A percentile compares a stretch with the other conserved stretches of the same genome.
phyloP scores from a whole-genome alignment of 1,140 invertebrate species.

The Megalonaias nervosa region DNA sequence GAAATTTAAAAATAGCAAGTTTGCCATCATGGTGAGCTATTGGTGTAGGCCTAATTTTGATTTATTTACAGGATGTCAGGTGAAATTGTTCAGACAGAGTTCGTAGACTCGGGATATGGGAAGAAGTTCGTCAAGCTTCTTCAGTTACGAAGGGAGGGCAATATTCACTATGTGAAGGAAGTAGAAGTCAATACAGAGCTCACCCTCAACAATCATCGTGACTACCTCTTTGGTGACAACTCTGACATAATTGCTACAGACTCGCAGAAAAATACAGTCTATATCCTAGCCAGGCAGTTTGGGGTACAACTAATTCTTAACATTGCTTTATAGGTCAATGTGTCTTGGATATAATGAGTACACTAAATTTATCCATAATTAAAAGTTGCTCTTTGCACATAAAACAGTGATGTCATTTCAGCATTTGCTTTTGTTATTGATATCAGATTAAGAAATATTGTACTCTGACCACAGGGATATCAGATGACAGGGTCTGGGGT shows the following conservation, averaged over 20 bases:
- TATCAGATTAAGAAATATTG: too few relatives aligned
- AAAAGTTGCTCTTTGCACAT: background rate
- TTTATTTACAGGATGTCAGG: conserved; percentile 2
- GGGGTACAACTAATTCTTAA: conserved; percentile 70
- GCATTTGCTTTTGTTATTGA: background rate
- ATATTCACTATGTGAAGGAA: conserved; percentile 77
- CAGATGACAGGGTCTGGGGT: too few relatives aligned
- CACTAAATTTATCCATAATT: background rate
- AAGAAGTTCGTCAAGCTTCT: conserved; percentile 31
- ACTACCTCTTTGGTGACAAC: conserved; percentile 74
- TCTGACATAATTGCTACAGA: conserved; percentile 78
- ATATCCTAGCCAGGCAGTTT: conserved; percentile 82
- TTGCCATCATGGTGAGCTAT: too few relatives aligned
- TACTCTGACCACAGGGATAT: too few relatives aligned
- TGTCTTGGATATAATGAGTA: background rate
- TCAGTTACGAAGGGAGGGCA: conserved; percentile 12
- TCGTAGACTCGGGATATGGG: conserved; percentile 31
- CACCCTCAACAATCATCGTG: conserved; percentile 79
- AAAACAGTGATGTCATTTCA: background rate
- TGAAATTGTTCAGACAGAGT: conserved; percentile 23
- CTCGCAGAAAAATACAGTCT: conserved; percentile 88
- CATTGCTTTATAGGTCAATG: background rate
- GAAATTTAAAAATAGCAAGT: too few relatives aligned
- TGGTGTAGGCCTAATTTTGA: too few relatives aligned
- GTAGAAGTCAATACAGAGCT: conserved; percentile 78